Base-by-base conservation (phyloP, 2,797 vertebrate species). In the Lagocephalus sceleratus region DNA sequence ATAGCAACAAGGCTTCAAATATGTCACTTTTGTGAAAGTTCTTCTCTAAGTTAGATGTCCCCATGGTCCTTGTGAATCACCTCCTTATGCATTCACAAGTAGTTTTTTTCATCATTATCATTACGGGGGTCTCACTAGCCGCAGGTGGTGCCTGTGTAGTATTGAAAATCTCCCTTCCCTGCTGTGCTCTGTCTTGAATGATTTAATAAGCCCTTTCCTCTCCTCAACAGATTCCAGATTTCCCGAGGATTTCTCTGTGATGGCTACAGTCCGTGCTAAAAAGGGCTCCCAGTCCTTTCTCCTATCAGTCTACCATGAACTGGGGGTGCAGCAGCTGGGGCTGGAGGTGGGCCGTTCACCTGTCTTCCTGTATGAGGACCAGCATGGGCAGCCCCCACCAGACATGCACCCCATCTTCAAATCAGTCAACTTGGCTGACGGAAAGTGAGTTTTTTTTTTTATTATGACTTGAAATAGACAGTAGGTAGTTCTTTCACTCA, bases 161-260 rank as follows among this genome's bases (percentile, higher is more conserved):
- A 69, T 61, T 71, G 60, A 76, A 78, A 78, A 73, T 1, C 54
- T 57, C 50, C 50, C 49, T 50, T 19, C 35, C 63, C 67, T 47
- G 64, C 69, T 77, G 65, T 46, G 68, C 26, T 70, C 17, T 48
- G 25, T 62, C 65, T 54, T 58, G 54, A 60, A 45, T 58, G 60
- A 69, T 61, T 68, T 59, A 66, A 72, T 51, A 51, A 23, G 23
- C 19, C 5, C 54, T 57, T n/a, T 47, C 20, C 25, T 38, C 20
- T 21, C 4, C n/a, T 42, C 20, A 40, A n/a, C 70, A 97, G 95
- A 91, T 38, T 89, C 88, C 0, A 62, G 23, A 8, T 96, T 98
- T 67, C 95, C 95, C 0, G 81, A 85, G 74, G 82, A 94, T 61
- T 98, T 98, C 83, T 95, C 95, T 0, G 46, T 97, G 75, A 87